Percentiles rank a stretch among this genome's conserved stretches.
Conservation (phyloP, 2,113 vertebrate genomes). For the Chloropsis cyanopogon region DNA sequence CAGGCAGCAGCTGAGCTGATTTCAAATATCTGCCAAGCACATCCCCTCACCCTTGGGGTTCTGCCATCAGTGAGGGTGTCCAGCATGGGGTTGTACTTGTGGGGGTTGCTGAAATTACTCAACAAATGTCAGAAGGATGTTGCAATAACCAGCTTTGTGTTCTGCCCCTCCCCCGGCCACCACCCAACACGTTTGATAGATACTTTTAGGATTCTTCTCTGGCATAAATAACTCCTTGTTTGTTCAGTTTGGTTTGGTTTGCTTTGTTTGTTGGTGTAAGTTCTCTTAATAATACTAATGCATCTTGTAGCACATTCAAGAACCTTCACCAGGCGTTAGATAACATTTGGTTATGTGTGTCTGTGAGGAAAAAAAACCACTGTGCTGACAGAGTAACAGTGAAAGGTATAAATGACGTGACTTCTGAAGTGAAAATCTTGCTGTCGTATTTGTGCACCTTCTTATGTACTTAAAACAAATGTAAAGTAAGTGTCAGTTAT, state of each 20-base stretch:
- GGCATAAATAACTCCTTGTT: not conserved
- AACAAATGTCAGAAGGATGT: not conserved
- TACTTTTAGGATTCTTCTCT: not conserved
- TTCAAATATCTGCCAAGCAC: not conserved
- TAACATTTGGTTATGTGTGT: not conserved
- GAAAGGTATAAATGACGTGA: not conserved
- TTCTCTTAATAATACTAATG: not conserved
- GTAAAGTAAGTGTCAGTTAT: not conserved
- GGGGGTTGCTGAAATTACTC: not conserved
- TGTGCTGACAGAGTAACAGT: not conserved
- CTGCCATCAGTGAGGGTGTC: not conserved
- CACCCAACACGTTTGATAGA: not conserved
- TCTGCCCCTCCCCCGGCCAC: not conserved
- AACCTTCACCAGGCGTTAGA: not conserved
- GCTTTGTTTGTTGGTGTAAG: not conserved
- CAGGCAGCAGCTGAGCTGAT: not conserved
- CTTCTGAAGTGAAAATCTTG: not conserved
- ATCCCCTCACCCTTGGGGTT: not conserved
- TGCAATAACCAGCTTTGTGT: not conserved
- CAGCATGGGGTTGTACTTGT: rapidly evolving
- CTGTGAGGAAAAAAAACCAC: rapidly evolving
- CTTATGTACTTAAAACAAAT: not conserved
- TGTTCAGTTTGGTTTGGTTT: not conserved
- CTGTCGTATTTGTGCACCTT: not conserved
- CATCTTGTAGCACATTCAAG: not conserved